phyloP scores from a whole-genome alignment of 2,888 invertebrate species.

The Eulithis testata region DNA sequence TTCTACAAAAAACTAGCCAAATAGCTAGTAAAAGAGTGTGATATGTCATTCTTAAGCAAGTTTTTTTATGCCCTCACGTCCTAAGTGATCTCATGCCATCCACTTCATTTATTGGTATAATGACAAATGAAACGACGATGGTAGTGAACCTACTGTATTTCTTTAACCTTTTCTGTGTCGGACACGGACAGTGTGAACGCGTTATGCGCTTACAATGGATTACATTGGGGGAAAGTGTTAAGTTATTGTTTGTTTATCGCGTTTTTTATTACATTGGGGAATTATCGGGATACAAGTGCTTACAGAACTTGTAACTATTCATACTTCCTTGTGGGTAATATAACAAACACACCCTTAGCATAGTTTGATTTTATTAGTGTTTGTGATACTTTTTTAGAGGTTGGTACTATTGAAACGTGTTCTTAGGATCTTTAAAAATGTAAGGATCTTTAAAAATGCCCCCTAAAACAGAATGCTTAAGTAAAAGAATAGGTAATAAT shows the following conservation, averaged over 20 bases:
- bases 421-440: too few species aligned
- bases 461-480: too few species aligned
- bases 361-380: neutral
- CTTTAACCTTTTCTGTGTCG: slow-evolving; percentile 13
- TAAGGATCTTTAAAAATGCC: too few species aligned
- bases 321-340: neutral
- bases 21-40: neutral
- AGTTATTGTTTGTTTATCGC: slow-evolving; percentile 41
- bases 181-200: slow-evolving; percentile 33
- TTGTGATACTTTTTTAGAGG: too few species aligned
- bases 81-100: too few species aligned
- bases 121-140: too few species aligned
- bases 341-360: neutral
- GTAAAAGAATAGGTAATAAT: too few species aligned
- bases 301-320: slow-evolving; percentile 9
- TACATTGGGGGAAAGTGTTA: slow-evolving; percentile 36
- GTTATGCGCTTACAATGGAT: slow-evolving; percentile 37
- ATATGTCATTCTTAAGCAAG: too few species aligned
- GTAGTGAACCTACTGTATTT: slow-evolving; percentile 12
- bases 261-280: slow-evolving; percentile 37
- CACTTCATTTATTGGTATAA: too few species aligned
- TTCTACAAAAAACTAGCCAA: too few species aligned
- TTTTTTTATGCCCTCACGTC: too few species aligned
- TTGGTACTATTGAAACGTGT: too few species aligned
- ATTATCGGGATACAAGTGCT: slow-evolving; percentile 28